A percentile compares a stretch with the other conserved stretches of the same genome.
Conservation (phyloP, 2,888 invertebrate genomes). For the Eilema caniola region DNA sequence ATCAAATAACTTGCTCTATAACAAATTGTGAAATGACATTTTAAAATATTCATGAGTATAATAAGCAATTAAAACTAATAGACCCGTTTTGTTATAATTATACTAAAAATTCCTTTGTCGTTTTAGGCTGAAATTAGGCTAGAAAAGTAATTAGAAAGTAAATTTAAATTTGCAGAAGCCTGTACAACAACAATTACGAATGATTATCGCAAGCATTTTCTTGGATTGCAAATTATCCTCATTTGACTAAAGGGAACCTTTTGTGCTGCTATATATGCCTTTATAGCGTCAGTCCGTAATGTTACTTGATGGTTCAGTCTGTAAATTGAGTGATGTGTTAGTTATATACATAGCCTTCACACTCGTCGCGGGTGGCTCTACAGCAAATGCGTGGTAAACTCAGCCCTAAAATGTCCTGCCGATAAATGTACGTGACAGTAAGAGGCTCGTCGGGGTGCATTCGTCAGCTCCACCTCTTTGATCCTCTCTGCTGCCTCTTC, state of each 20-base stretch:
- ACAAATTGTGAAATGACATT: not conserved
- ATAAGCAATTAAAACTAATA: constrained; percentile 10
- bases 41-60: constrained; percentile 20
- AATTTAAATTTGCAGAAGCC: constrained; percentile 34
- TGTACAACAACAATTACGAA: constrained; percentile 28
- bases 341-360: not conserved
- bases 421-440: too few species aligned
- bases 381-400: too few species aligned
- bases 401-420: too few species aligned
- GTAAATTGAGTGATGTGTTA: not conserved
- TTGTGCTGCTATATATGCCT: not conserved
- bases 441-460: too few species aligned
- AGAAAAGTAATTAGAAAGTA: constrained; percentile 26
- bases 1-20: not conserved
- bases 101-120: constrained; percentile 16
- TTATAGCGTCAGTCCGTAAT: too few species aligned
- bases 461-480: too few species aligned
- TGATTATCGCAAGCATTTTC: constrained; percentile 25
- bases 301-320: not conserved
- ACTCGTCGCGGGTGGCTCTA: not conserved
- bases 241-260: constrained; percentile 20
- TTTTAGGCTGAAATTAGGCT: constrained; percentile 28
- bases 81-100: constrained; percentile 7
- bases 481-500: too few species aligned
- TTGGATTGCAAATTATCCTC: constrained; percentile 35